Evolutionary conservation across 2,113 vertebrate species (phyloP).

Genomic region (Pseudorhombus dupliciocellatus): DNA sequence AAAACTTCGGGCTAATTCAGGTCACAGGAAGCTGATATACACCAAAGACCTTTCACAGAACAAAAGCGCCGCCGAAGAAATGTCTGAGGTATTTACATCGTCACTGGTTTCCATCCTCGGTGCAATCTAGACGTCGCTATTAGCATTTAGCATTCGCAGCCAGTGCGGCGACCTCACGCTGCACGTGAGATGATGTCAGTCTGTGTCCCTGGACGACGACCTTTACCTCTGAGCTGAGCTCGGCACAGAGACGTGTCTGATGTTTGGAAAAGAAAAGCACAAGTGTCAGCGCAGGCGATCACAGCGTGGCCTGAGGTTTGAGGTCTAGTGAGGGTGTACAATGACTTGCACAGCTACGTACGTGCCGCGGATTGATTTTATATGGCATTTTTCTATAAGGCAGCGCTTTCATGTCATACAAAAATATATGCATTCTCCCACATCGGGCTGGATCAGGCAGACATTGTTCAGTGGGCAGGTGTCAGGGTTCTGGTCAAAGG

Average conservation of each 20-base stretch:
- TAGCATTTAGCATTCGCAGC: constrained; percentile 3
- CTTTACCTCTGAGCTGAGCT: neutral
- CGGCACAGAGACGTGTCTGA: neutral
- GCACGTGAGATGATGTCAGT: constrained; percentile 44
- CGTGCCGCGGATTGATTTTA: constrained; percentile 14
- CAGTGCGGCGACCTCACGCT: constrained; percentile 55
- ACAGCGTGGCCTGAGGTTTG: neutral
- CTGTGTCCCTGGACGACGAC: neutral
- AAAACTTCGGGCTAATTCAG: constrained; percentile 22
- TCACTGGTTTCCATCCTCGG: neutral
- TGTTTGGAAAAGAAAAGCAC: constrained; percentile 66
- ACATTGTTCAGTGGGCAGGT: neutral
- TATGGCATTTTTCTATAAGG: constrained; percentile 27
- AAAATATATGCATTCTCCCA: no score
- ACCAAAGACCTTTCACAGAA: neutral
- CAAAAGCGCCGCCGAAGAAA: constrained; percentile 5
- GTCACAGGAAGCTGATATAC: constrained; percentile 28
- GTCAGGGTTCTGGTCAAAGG: neutral
- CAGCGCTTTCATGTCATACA: neutral
- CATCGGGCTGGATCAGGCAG: no score
- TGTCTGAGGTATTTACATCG: fast-evolving
- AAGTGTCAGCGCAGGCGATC: constrained; percentile 31
- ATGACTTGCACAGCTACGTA: neutral
- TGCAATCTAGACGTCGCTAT: constrained; percentile 15
- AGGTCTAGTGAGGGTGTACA: constrained; percentile 2